A percentile compares a stretch with the other conserved stretches of the same genome.
phyloP scores from a whole-genome alignment of 2,888 invertebrate species.

The Nephrotoma appendiculata region DNA sequence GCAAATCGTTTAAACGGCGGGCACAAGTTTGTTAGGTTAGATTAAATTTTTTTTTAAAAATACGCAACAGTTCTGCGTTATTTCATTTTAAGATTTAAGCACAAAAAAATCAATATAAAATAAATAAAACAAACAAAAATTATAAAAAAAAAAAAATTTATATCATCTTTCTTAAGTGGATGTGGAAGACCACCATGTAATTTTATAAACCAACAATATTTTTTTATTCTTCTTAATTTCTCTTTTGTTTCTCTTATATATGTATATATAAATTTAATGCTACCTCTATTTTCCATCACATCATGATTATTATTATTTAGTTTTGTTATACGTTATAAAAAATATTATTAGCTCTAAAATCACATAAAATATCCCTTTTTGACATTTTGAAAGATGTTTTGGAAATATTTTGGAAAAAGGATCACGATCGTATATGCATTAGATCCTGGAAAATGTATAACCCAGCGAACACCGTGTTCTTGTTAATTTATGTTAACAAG shows the following conservation, averaged over 20 bases:
- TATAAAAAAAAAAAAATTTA: neutral
- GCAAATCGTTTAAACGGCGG: too few species aligned
- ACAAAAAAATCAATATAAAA: slow-evolving; percentile 1
- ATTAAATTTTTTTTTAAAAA: neutral
- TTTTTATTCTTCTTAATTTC: neutral
- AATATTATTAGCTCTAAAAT: neutral
- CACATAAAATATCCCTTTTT: neutral
- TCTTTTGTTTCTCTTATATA: neutral
- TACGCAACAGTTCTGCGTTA: neutral
- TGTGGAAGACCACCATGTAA: slow-evolving; percentile 5
- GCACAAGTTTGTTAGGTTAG: neutral
- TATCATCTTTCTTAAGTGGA: slow-evolving; percentile 5
- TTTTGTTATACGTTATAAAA: neutral
- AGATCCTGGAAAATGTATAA: neutral
- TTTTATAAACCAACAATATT: slow-evolving; percentile 5
- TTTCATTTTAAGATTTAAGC: neutral
- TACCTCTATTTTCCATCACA: slow-evolving; percentile 1
- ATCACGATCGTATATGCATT: neutral
- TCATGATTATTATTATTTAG: neutral
- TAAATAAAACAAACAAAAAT: slow-evolving; percentile 1
- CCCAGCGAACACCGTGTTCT: neutral
- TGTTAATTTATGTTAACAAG: neutral
- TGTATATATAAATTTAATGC: neutral
- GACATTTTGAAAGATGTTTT: slow-evolving; percentile 1
- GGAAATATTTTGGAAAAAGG: neutral